Evolutionary conservation across 2,797 vertebrate genomes (phyloP), one percentile per base, ranked within the genome.

Genomic region (Psittacula echo): DNA sequence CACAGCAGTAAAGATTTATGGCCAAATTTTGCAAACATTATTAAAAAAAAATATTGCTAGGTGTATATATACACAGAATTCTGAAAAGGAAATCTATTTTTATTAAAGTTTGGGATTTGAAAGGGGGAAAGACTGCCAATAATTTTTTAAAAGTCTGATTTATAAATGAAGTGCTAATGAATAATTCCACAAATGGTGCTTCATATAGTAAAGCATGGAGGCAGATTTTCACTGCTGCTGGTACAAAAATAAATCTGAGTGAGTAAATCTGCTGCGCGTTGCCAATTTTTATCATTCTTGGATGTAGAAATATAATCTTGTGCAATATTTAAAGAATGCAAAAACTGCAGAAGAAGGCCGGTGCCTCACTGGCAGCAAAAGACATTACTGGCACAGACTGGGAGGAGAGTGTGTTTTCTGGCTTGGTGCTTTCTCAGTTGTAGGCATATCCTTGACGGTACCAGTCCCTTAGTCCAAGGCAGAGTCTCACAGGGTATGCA

Each of bases 141-240:
- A 92, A n/a, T 91, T 91, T 95, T 92, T 95, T 76, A 20, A 67
- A 95, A 90, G 64, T 91, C 91, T 94, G 85, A 74, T 97, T 96
- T 97, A 95, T 96, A 97, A 97, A 87, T 91, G 79, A 95, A 96
- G 67, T 88, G 75, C 94, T 96, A 91, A 92, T 94, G 96, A 97
- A 94, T 96, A 94, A 95, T 97, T 96, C 94, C 89, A 94, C 93
- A 95, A 97, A 92, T 96, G 64, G 71, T 79, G 54, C 80, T 94
- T 88, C 90, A 26, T 89, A 77, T 90, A 91, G 70, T 96, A 96
- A 93, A 96, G 87, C 79, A 89, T 54, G 26, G 60, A 83, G 85
- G 83, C 93, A 96, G 85, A 92, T 97, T 97, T 97, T 93, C 34
- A 44, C 68, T 94, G 81, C 81, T 95, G 54, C 89, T 95, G 50